Base-by-base conservation (phyloP, 2,113 vertebrate species). In the Melanostigma gelatinosum region DNA sequence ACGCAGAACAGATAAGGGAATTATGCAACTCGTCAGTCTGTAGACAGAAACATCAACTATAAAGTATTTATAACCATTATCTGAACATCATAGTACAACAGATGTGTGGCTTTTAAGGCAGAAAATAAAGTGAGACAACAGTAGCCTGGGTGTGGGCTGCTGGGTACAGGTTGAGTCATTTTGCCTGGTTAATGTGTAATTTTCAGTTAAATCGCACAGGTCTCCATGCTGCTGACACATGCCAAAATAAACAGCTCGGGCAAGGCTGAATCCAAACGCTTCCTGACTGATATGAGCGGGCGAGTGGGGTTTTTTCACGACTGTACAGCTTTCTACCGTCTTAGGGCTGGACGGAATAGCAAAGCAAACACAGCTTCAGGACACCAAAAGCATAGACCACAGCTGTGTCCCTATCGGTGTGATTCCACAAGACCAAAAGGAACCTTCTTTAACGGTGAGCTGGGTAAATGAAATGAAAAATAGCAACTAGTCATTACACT, bases 141-240 rank as follows among this genome's bases (percentile, higher is more conserved):
- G 20, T 29, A 42, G 16, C n/a, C 42, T 57, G 42, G 32, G 58
- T 42, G 58, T 70, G 24, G 57, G 12, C 65, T 48, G 20, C n/a
- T 10, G 42, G 32, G 24, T 57, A 44, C 15, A 62, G 40, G 71
- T 75, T 63, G 55, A 80, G 36, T 29, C 34, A 46, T 69, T 76
- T 67, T 70, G n/a, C 74, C 57, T 69, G 29, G 82, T 87, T 84
- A 77, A 87, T 90, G 72, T 82, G 73, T 87, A 75, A 87, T 84
- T 80, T 84, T 29, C 76, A 40, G 75, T 87, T 77, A 73, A 83
- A 86, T 58, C 72, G 77, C 55, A 75, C 57, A 58, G 9, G 5
- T 61, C 40, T 73, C 65, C 4, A 4, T 36, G 62, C 58, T 72
- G 38, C 61, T 13, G 52, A 38, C 46, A 72, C 75, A 75, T 77